Base-by-base conservation (phyloP, 2,888 invertebrate genomes). In the Psylliodes chrysocephalus region DNA sequence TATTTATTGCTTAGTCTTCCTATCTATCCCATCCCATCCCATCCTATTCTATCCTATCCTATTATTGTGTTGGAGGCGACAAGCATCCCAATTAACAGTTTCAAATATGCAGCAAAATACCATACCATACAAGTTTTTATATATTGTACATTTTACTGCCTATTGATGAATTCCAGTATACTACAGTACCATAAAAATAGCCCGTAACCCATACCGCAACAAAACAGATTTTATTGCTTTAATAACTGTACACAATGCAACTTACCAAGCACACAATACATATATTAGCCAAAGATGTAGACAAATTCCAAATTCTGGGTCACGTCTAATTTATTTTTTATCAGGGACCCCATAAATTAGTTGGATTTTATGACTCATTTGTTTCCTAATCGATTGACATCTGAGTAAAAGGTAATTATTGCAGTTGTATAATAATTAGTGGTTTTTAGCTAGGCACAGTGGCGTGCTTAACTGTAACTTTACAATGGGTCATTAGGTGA, bases 61-160 rank as follows among this genome's bases (percentile, higher is more conserved):
- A n/a, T n/a, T n/a, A n/a, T n/a, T n/a, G n/a, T n/a, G n/a, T n/a
- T n/a, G n/a, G n/a, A n/a, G n/a, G n/a, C n/a, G n/a, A n/a, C n/a
- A n/a, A n/a, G n/a, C n/a, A n/a, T n/a, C n/a, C n/a, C n/a, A n/a
- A n/a, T n/a, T n/a, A n/a, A n/a, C n/a, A n/a, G n/a, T n/a, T n/a
- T n/a, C n/a, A n/a, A n/a, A n/a, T n/a, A n/a, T n/a, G n/a, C n/a
- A n/a, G n/a, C n/a, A n/a, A n/a, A n/a, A n/a, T n/a, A n/a, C n/a
- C n/a, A n/a, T n/a, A n/a, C n/a, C n/a, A n/a, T n/a, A n/a, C n/a
- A n/a, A n/a, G n/a, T n/a, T n/a, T n/a, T n/a, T n/a, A n/a, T n/a
- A n/a, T n/a, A n/a, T n/a, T n/a, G n/a, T n/a, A n/a, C n/a, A 46
- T n/a, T 46, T 46, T 46, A 46, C 46, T 22, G 14, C 46, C 46